Base-by-base conservation (phyloP, 2,113 vertebrate species). In the Guaruba guarouba region DNA sequence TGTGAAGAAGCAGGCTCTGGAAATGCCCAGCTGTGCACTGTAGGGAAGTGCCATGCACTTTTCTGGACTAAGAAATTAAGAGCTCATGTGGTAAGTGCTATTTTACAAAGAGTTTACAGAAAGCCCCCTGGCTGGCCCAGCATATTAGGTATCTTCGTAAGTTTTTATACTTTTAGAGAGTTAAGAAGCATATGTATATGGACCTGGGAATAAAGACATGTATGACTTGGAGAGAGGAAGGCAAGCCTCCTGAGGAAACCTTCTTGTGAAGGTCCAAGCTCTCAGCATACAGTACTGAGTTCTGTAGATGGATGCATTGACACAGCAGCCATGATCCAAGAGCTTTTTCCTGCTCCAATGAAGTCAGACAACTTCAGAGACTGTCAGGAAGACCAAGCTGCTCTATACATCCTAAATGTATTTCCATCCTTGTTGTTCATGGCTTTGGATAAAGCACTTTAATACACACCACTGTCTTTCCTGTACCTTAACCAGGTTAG, bases 1-100 rank as follows among this genome's bases (percentile, higher is more conserved):
- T 77, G 77, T 86, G 81, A 84, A 89, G 88, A 85, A 63, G 61
- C 39, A 89, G 81, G 81, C 75, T 79, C 78, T 86, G 88, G 35
- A 94, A 43, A 76, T 51, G 51, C 76, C 85, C 79, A 41, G 61
- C 73, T 92, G 55, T 13, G 66, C 41, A 5, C 77, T 43, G 64
- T 10, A 83, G 57, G 77, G 37, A 92, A 92, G 28, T 39, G 41
- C 52, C 46, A 18, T 22, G 68, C 69, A n/a, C 70, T 91, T 82
- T 62, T 77, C 63, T 91, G 67, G 82, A 85, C 31, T 0, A 1
- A 91, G 80, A 89, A 96, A 87, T 87, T 24, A 87, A 27, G 57
- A 78, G 29, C 49, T 76, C 73, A 8, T 41, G 13, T 27, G 37
- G 31, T 66, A 39, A 69, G 28, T 44, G 59, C 49, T 76, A 5